Conservation (phyloP, 2,113 vertebrate genomes). For the Glaucomys volans region DNA sequence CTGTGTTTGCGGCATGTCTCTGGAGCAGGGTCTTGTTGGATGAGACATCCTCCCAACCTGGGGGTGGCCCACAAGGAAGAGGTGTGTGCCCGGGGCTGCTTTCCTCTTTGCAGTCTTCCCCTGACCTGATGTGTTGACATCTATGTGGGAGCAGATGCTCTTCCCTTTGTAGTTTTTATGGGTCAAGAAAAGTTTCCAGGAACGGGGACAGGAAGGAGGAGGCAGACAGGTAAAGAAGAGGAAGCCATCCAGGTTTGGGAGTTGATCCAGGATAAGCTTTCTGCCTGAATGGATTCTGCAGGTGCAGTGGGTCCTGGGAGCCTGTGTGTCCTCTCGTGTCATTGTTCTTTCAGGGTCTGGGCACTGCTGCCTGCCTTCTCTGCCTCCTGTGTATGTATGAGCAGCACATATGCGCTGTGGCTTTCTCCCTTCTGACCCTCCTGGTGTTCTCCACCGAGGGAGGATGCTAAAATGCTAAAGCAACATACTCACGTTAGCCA, state of each 20-base stretch:
- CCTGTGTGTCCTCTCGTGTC: neutral
- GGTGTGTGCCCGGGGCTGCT: neutral
- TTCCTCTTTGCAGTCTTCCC: neutral
- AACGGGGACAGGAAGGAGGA: neutral
- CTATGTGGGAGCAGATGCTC: neutral
- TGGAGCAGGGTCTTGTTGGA: neutral
- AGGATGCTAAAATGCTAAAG: neutral
- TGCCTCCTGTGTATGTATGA: fast-evolving
- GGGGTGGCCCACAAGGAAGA: neutral
- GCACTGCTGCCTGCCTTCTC: neutral
- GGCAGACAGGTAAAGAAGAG: too few species aligned
- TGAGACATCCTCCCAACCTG: neutral
- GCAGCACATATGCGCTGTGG: too few species aligned
- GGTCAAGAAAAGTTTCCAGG: neutral
- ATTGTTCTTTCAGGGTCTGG: neutral
- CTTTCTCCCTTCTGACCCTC: fast-evolving
- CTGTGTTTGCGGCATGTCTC: neutral
- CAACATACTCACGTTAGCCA: neutral
- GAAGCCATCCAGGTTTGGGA: neutral
- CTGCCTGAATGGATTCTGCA: neutral
- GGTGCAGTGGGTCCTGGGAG: neutral
- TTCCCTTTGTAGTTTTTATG: neutral
- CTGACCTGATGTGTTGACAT: neutral
- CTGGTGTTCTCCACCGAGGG: neutral
- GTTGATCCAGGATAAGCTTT: neutral